Evolutionary conservation across 1,140 invertebrate genomes (phyloP), one percentile per base, ranked within the genome.

Genomic region (Hyposmocoma kahamanoa): DNA sequence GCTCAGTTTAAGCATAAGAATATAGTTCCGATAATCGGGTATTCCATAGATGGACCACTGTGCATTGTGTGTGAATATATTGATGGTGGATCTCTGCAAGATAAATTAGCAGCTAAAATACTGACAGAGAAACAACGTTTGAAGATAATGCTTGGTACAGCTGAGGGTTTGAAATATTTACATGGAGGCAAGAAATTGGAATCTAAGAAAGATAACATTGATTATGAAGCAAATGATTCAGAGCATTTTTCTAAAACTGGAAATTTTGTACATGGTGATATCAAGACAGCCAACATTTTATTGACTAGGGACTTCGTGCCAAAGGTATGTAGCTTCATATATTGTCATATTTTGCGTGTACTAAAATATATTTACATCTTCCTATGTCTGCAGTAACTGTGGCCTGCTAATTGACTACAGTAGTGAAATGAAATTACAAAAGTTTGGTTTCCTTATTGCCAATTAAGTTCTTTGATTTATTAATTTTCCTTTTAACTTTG

Each of bases 261-360:
- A 22, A 67, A 74, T 50, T 78, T 92, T 15, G 89, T 94, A 53
- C 92, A 95, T 72, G 84, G 92, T 50, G 93, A 95, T 82, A 89
- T 95, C 13, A 94, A 95, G 82, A 91, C 89, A 76, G 91, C 92
- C 1, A 95, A 95, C 80, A 91, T 94, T 72, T 74, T 94, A 20
- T 67, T 94, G 9, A 91, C 92, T 66, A 76, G 76, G 39, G 72
- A 89, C 43, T 88, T 88, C 61, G 78, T 86, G 18, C 89, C 92
- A 1, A 94, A 92, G 86, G 91, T 91, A 84, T 58, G 46, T 53
- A 39, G 47, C 58, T 38, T 24, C 24, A 42, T 18, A n/a, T n/a
- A n/a, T n/a, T n/a, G n/a, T n/a, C n/a, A n/a, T n/a, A n/a, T n/a
- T n/a, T n/a, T n/a, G n/a, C n/a, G n/a, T n/a, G n/a, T n/a, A n/a